These are phyloP conservation scores for Thymelicus lineola DNA, from an alignment of 2,888 invertebrate species.

Conservation along the genomic window DNA sequence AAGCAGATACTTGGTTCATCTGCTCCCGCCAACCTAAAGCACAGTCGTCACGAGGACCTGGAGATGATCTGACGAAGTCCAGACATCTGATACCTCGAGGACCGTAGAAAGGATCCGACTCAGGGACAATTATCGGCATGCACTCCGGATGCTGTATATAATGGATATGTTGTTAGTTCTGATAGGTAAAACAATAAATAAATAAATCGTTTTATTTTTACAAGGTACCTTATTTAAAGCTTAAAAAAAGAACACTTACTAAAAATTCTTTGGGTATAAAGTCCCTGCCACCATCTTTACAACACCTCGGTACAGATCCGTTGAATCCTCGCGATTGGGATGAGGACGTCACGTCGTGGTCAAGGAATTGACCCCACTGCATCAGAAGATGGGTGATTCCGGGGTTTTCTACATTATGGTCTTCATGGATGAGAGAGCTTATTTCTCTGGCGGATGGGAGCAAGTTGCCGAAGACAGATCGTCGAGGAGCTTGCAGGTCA, in stretches of 20 bases:
- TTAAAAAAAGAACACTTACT: slow-evolving; percentile 68
- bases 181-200: too few species aligned
- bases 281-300: slow-evolving; percentile 85
- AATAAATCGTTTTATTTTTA: too few species aligned
- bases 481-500: slow-evolving; percentile 85
- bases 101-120: slow-evolving; percentile 89
- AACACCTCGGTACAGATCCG: slow-evolving; percentile 92
- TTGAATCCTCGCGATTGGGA: slow-evolving; percentile 92
- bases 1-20: slow-evolving; percentile 93
- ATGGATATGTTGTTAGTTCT: background rate
- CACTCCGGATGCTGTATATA: slow-evolving; percentile 91
- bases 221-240: too few species aligned
- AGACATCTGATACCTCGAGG: slow-evolving; percentile 90
- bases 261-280: slow-evolving; percentile 86
- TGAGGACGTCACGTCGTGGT: slow-evolving; percentile 94
- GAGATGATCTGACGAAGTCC: slow-evolving; percentile 93
- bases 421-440: slow-evolving; percentile 87
- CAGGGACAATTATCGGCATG: slow-evolving; percentile 90
- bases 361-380: slow-evolving; percentile 97
- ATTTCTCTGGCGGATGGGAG: slow-evolving; percentile 92
- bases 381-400: slow-evolving; percentile 92
- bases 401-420: slow-evolving; percentile 86
- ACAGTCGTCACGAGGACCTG: slow-evolving; percentile 92
- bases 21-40: slow-evolving; percentile 93
- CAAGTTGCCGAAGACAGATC: slow-evolving; percentile 84